Evolutionary conservation across 2,797 vertebrate species (phyloP), one percentile per base, ranked within the genome.

Genomic region (Acanthornis magna): DNA sequence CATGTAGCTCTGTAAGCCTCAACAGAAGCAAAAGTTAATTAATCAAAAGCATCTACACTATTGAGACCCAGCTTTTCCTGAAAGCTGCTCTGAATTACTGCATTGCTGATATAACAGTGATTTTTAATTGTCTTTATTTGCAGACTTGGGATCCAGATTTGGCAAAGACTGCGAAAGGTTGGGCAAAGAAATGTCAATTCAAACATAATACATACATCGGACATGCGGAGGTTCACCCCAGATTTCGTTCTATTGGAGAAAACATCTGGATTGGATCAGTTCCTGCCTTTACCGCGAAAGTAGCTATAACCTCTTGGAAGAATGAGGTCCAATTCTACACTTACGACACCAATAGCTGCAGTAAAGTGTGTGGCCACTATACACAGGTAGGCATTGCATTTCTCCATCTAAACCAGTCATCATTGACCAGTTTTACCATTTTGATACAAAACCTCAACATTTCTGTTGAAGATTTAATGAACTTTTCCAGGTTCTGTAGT

Each of bases 61-160:
- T 16, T 50, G n/a, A 89, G 42, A 77, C 5, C 2, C 43, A 91
- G 13, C 43, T 71, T 58, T 36, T 61, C 34, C 47, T 21, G 27
- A 36, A 45, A 77, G 40, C 25, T 61, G 22, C n/a, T 83, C 48
- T 62, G 48, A 85, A 54, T 63, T 65, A 58, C 45, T 76, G 34
- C 43, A 32, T 42, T 81, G 45, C 40, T 58, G 43, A 38, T 22
- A 51, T 32, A 60, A 26, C 60, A 43, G 29, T 51, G 26, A 79
- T 88, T 76, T 88, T 81, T 43, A 12, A 47, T 57, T 85, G 34
- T 76, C 89, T 72, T 88, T 96, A 38, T 94, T 97, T 96, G 21
- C 96, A 99, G 99, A 98, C 87, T 2, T 99, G 98, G 98, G 98
- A 99, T 63, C 92, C 97, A 34, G 97, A 43, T 50, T 95, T 99